Base-by-base conservation (phyloP, 2,888 invertebrate genomes). In the Ditula angustiorana region DNA sequence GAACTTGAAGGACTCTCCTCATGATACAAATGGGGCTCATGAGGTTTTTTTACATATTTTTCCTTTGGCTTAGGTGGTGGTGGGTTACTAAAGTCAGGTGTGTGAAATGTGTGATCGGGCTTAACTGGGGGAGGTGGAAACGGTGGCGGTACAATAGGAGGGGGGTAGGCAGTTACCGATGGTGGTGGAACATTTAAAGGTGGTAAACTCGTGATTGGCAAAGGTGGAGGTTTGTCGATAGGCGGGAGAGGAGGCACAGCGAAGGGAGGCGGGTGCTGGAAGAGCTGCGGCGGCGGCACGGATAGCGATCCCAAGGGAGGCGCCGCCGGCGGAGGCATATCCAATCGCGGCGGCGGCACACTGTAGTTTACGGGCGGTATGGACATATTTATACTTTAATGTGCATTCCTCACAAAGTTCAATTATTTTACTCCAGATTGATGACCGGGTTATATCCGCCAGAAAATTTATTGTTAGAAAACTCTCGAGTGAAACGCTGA, bases 281-380 rank as follows among this genome's bases (percentile, higher is more conserved):
- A 68, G 13, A 62, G 50, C 24, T 46, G 62, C 13, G 67, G 61
- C 33, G 52, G 53, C n/a, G 57, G 64, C 47, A 60, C 37, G 10
- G 59, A 46, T n/a, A 68, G 61, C 21, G 69, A 69, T 1, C 62
- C 52, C 8, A 66, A 68, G 11, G 74, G 70, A 30, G 74, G 71
- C 19, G 74, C 69, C n/a, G 67, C 62, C 47, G 79, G 81, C 11
- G 84, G 84, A 21, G 81, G 83, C 70, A 81, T 68, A 23, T 76
- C 76, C 62, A 86, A 70, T 37, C 74, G 76, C 47, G 89, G 88
- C 21, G 89, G 89, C 55, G 88, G 88, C 13, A 88, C 73, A 65
- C 79, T 83, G 65, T 85, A 92, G 66, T 85, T 78, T 35, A 81
- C 67, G 11, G 88, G 84, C 3, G 87, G 88, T 68, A 80, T 71